These are phyloP conservation scores for Reticulitermes speratus DNA, from an alignment of 1,140 invertebrate species.

Conservation along the genomic window DNA sequence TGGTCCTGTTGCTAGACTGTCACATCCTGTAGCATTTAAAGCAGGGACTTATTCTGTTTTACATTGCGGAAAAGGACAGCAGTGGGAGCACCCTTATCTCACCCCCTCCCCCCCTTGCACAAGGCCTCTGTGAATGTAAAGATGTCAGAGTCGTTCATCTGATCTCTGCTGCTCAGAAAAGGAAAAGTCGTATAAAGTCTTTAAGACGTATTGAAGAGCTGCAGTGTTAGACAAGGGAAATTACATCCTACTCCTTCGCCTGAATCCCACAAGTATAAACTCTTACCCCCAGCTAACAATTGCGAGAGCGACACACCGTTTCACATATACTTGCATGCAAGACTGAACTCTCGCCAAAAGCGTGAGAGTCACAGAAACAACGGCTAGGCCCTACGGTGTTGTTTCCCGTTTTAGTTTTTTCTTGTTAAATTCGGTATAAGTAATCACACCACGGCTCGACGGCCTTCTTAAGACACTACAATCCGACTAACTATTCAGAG, in stretches of 20 bases:
- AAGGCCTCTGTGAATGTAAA: not conserved
- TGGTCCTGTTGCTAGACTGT: not conserved
- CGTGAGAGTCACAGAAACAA: too few species aligned
- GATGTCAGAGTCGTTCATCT: not conserved
- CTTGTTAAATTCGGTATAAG: too few species aligned
- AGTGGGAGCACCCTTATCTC: not conserved
- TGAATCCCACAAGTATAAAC: slow-evolving; percentile 8
- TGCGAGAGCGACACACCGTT: not conserved
- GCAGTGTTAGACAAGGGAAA: not conserved
- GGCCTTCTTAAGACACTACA: too few species aligned
- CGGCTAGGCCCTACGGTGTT: too few species aligned
- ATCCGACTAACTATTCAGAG: too few species aligned
- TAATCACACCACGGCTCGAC: too few species aligned
- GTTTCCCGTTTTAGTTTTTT: too few species aligned
- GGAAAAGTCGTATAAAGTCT: not conserved
- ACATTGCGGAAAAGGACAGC: not conserved
- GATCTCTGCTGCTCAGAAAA: not conserved
- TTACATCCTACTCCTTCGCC: not conserved
- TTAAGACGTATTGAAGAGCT: slow-evolving; percentile 2
- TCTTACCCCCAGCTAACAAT: not conserved
- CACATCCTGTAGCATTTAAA: not conserved
- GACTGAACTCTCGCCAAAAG: not conserved
- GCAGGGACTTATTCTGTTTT: not conserved
- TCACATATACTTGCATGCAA: not conserved
- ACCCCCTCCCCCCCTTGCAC: not conserved